phyloP scores from a whole-genome alignment of 2,797 vertebrate genomes.

The Bradypodion ventrale region DNA sequence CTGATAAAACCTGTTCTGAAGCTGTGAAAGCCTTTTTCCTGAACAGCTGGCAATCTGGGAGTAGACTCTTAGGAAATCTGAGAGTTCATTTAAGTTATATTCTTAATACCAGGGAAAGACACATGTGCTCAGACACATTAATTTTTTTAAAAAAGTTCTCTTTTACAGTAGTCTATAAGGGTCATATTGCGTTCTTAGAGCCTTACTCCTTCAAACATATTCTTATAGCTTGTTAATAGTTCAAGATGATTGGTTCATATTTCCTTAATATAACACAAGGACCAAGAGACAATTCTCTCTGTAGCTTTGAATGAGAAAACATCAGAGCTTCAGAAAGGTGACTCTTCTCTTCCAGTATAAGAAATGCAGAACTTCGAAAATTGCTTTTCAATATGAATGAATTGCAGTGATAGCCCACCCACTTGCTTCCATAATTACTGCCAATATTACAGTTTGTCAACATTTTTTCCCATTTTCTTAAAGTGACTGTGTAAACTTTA shows the following conservation, averaged over 20 bases:
- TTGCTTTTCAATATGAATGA: background rate
- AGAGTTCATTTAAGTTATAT: constrained; percentile 11
- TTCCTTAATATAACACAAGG: background rate
- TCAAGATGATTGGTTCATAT: background rate
- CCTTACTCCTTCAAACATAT: background rate
- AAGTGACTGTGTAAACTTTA: too few species aligned
- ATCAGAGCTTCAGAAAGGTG: background rate
- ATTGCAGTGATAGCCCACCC: background rate
- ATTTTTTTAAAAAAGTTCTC: background rate
- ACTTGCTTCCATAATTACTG: background rate
- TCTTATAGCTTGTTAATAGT: background rate
- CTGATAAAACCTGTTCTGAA: constrained; percentile 72
- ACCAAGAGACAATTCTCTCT: background rate
- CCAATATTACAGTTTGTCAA: too few species aligned
- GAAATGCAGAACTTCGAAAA: background rate
- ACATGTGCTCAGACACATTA: background rate
- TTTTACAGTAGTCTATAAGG: background rate
- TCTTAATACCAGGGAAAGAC: background rate
- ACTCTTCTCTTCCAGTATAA: too few species aligned
- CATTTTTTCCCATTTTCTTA: too few species aligned
- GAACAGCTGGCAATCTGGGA: constrained; percentile 73
- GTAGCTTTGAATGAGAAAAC: background rate
- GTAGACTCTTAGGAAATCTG: constrained; percentile 63
- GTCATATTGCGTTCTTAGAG: background rate
- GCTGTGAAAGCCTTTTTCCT: constrained; percentile 71